phyloP scores from a whole-genome alignment of 2,113 vertebrate genomes.

The Ceyx cyanopectus region DNA sequence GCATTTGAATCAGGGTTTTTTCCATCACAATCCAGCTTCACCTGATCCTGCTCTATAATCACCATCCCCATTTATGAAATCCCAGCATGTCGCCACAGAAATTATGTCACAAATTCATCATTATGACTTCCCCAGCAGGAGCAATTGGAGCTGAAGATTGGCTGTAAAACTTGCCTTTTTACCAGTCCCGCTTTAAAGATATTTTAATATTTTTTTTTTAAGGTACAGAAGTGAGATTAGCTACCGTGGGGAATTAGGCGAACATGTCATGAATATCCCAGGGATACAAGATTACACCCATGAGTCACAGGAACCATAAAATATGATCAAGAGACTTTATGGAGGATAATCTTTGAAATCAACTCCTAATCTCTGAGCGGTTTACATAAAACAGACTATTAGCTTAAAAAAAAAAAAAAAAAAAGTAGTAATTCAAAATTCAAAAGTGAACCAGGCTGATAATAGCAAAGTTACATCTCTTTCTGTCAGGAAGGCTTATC shows the following conservation, averaged over 20 bases:
- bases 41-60: constrained; percentile 74
- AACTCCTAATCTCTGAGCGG: constrained; percentile 15
- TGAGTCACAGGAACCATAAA: constrained; percentile 27
- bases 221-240: constrained; percentile 52
- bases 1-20: constrained; percentile 70
- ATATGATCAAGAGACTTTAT: constrained; percentile 61
- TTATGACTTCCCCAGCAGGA: constrained; percentile 71
- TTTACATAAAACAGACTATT: constrained; percentile 29
- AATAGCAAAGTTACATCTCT: background rate
- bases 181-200: constrained; percentile 54
- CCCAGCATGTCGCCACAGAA: constrained; percentile 65
- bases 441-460: background rate
- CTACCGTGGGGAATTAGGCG: background rate
- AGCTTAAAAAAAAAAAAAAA: background rate
- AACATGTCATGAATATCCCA: constrained; percentile 41
- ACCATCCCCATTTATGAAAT: constrained; percentile 72
- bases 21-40: constrained; percentile 71
- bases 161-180: constrained; percentile 47
- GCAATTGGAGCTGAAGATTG: constrained; percentile 52
- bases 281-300: constrained; percentile 47
- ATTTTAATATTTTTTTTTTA: constrained; percentile 16
- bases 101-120: constrained; percentile 74
- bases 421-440: background rate
- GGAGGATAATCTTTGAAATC: constrained; percentile 61
- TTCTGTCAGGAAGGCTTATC: background rate